Percentiles rank a stretch among this genome's conserved stretches.
Evolutionary conservation across 37 sponge, comb jelly and placozoan species (phyloP).

Genomic region (Mnemiopsis leidyi): DNA sequence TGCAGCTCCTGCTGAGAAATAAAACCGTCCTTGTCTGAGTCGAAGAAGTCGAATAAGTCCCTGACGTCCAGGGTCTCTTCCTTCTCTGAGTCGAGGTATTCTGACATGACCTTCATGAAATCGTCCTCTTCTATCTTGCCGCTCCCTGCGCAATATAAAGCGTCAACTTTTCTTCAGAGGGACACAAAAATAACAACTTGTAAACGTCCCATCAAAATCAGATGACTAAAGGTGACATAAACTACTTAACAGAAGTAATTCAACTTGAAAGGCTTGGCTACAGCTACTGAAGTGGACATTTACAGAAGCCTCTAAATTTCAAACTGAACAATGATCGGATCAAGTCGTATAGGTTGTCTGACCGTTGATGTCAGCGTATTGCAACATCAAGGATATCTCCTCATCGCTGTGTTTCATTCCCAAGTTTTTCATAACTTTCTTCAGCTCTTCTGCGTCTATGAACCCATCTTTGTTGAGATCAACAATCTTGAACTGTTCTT

Average conservation of each 20-base stretch:
- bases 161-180: too few species aligned
- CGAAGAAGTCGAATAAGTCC: constrained; percentile 51
- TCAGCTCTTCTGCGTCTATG: constrained; percentile 37
- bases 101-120: constrained; percentile 39
- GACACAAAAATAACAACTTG: too few species aligned
- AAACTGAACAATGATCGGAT: too few species aligned
- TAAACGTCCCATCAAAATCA: too few species aligned
- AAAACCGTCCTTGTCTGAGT: constrained; percentile 60
- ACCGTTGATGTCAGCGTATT: constrained; percentile 45
- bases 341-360: too few species aligned
- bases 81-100: background rate
- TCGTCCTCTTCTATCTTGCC: constrained; percentile 65
- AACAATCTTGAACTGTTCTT: constrained; percentile 39
- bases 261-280: too few species aligned
- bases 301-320: too few species aligned
- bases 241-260: too few species aligned
- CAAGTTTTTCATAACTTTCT: constrained; percentile 47
- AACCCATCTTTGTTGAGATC: constrained; percentile 60
- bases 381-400: background rate
- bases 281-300: too few species aligned
- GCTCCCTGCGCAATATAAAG: constrained; percentile 36
- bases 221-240: too few species aligned
- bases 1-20: constrained; percentile 36
- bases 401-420: constrained; percentile 7
- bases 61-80: constrained; percentile 41